Base-by-base conservation (phyloP, 2,888 invertebrate species). In the Protophormia terraenovae region DNA sequence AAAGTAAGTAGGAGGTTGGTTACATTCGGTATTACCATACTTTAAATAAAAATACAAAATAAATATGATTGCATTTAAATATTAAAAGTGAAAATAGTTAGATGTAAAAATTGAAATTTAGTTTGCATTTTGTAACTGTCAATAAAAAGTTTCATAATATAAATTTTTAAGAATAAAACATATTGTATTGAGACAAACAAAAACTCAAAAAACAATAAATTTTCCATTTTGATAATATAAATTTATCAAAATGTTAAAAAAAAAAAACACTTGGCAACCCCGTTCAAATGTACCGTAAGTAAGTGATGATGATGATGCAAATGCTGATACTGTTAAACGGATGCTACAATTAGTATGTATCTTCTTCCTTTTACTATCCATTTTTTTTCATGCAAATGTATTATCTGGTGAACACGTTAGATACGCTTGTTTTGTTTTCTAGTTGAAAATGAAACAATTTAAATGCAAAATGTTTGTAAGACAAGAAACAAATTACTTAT, bases 391-490 rank as follows among this genome's bases (percentile, higher is more conserved):
- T 77, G 77, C 32, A 67, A 77, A 77, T 77, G 58, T 45, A 16
- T 62, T 32, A 45, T 58, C 32, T 29, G 29, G 27, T 45, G 41
- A 27, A 76, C 76, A 55, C 53, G 38, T 66, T 53, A 38, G 50
- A 22, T 22, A n/a, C 12, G 53, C 14, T 29, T 45, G 35, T 27
- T 22, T 50, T 38, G 24, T 41, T 10, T 24, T 16, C 14, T 24
- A 41, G 41, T 3, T 24, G 16, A 4, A 66, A 77, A 77, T 77
- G 55, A 16, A 67, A 41, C 67, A 41, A 77, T 77, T 77, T 77
- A 77, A 77, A 77, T 77, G 77, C 77, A 67, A 77, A 77, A 55
- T 32, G 58, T 41, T 58, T 55, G 55, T 29, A 41, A 16, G 19
- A 47, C 16, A 62, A 62, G 47, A 35, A 5, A 62, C 29, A 47